These are phyloP conservation scores for Misgurnus mizolepis DNA, from an alignment of 2,113 vertebrate genomes.

Conservation along the genomic window DNA sequence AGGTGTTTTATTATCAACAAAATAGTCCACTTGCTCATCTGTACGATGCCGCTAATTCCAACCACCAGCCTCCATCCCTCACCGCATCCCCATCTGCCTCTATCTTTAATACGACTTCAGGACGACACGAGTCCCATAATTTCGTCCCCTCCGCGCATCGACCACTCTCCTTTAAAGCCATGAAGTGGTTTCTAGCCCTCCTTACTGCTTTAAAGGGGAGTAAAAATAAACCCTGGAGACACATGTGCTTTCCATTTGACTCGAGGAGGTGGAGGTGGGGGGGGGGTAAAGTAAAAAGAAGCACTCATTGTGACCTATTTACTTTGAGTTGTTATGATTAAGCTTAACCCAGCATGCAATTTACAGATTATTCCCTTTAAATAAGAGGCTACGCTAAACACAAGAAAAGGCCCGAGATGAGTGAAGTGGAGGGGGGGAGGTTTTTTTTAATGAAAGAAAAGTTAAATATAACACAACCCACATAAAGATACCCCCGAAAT, in stretches of 20 bases:
- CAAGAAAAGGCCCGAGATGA: constrained; percentile 22
- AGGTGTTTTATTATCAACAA: no score
- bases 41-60: neutral
- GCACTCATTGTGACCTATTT: constrained; percentile 63
- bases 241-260: constrained; percentile 65
- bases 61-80: neutral
- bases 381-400: constrained; percentile 63
- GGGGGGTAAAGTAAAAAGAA: constrained; percentile 33
- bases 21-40: constrained; percentile 13
- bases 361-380: constrained; percentile 66
- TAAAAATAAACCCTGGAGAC: constrained; percentile 62
- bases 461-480: constrained; percentile 67
- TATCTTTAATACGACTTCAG: constrained; percentile 25
- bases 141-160: constrained; percentile 34
- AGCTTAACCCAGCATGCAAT: constrained; percentile 65
- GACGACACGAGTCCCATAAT: constrained; percentile 28
- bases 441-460: constrained; percentile 53
- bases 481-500: constrained; percentile 68
- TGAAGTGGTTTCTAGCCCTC: constrained; percentile 58
- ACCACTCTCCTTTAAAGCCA: constrained; percentile 58
- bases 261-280: constrained; percentile 23
- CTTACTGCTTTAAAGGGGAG: constrained; percentile 51
- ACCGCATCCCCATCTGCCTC: constrained; percentile 41
- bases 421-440: constrained; percentile 20
- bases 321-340: constrained; percentile 69